Conservation (phyloP, 2,797 vertebrate genomes). For the Cuculus canorus region DNA sequence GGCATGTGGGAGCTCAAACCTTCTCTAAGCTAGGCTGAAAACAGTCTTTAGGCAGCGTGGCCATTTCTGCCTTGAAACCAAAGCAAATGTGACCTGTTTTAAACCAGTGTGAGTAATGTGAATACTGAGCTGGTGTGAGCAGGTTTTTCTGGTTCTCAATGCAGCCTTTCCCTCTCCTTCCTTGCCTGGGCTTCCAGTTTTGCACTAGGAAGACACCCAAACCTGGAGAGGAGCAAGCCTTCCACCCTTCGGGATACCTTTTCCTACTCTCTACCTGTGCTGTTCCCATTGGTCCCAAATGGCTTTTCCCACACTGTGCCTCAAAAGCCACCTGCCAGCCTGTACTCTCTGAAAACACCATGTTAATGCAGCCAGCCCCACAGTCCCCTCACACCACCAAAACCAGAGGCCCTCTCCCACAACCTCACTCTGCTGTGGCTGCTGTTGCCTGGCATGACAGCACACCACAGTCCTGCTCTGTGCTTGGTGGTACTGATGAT, state of each 20-base stretch:
- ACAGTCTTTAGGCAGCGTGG: background rate
- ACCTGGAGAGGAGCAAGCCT: background rate
- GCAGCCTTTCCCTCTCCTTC: background rate
- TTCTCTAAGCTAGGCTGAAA: background rate
- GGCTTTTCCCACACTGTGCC: background rate
- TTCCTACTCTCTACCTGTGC: background rate
- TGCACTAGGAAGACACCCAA: background rate
- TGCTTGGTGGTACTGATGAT: background rate
- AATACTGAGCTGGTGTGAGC: background rate
- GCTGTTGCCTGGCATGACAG: background rate
- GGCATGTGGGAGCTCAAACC: fast-evolving
- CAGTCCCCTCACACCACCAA: background rate
- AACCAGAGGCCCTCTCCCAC: background rate
- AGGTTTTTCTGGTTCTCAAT: slow-evolving; percentile 65
- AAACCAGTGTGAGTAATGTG: slow-evolving; percentile 37
- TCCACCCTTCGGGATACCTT: background rate
- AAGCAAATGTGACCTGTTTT: slow-evolving; percentile 32
- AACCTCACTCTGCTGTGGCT: fast-evolving
- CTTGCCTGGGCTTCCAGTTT: slow-evolving; percentile 3
- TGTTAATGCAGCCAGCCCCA: background rate
- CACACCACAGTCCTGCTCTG: background rate
- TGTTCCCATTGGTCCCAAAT: background rate
- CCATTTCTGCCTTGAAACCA: slow-evolving; percentile 26
- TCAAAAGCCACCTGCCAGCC: background rate
- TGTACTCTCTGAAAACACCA: background rate